phyloP scores from a whole-genome alignment of 1,140 invertebrate species.

The Chironomus striatipennis region DNA sequence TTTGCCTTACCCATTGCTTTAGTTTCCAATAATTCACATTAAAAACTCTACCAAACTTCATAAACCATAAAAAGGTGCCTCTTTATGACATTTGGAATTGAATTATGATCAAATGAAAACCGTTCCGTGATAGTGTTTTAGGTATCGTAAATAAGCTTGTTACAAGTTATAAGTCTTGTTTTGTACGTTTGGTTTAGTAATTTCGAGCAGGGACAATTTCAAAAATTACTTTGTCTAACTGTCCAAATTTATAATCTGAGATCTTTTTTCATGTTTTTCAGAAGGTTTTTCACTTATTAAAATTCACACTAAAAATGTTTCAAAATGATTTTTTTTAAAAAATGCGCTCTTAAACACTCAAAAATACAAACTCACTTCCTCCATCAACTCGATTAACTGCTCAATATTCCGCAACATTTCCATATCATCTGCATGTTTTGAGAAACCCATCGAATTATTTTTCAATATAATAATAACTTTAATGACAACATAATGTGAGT shows the following conservation, averaged over 20 bases:
- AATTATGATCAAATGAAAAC: neutral
- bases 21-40: neutral
- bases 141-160: neutral
- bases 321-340: too few relatives aligned
- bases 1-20: too few relatives aligned
- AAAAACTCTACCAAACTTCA: neutral
- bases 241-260: too few relatives aligned
- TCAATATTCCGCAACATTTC: too few relatives aligned
- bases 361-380: too few relatives aligned
- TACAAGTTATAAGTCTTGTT: too few relatives aligned
- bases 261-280: too few relatives aligned
- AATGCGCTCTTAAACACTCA: too few relatives aligned
- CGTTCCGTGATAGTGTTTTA: neutral
- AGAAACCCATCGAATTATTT: constrained; percentile 1
- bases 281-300: too few relatives aligned
- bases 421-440: neutral
- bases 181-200: neutral
- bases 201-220: neutral
- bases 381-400: too few relatives aligned
- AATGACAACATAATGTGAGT: constrained; percentile 3
- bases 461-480: constrained; percentile 1
- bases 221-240: neutral
- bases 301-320: too few relatives aligned
- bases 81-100: neutral
- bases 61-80: neutral